Evolutionary conservation across 1,140 invertebrate species (phyloP).

Genomic region (Drosophila simulans): DNA sequence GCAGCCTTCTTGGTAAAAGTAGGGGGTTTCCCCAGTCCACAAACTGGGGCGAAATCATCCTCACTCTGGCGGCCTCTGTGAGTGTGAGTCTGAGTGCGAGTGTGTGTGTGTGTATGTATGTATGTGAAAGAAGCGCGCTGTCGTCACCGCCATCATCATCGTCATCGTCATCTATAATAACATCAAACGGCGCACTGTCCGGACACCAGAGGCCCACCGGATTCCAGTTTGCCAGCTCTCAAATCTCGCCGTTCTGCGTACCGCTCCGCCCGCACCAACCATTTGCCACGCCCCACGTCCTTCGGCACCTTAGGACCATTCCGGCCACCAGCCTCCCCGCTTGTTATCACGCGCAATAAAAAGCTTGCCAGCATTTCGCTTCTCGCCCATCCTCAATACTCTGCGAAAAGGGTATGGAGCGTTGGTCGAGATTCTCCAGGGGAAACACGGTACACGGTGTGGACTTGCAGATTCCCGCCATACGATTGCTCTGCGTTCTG

Average conservation of each 20-base stretch:
- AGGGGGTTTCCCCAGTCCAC: neutral
- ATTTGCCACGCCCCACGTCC: conserved; percentile 13
- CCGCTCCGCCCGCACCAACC: neutral
- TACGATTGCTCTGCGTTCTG: neutral
- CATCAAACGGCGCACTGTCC: conserved; percentile 75
- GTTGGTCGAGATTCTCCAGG: conserved; percentile 29
- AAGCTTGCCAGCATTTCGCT: conserved; percentile 62
- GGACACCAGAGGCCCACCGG: conserved; percentile 54
- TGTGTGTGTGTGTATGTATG: conserved; percentile 1
- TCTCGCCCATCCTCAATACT: conserved; percentile 35
- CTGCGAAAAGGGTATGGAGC: conserved; percentile 44
- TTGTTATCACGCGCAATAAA: conserved; percentile 81
- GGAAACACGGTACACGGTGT: conserved; percentile 1
- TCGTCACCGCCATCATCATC: conserved; percentile 60
- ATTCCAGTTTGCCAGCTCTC: conserved; percentile 25
- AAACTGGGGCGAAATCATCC: conserved; percentile 11
- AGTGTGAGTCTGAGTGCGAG: conserved; percentile 2
- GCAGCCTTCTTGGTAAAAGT: conserved; percentile 46
- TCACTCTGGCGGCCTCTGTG: conserved; percentile 26
- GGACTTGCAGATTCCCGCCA: conserved; percentile 3
- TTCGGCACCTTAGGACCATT: conserved; percentile 40
- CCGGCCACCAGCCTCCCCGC: conserved; percentile 60
- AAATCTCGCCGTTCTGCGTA: conserved; percentile 11
- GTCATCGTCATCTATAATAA: conserved; percentile 81
- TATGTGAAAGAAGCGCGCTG: conserved; percentile 7